Percentiles rank a stretch among this genome's conserved stretches.
Evolutionary conservation across 2,797 vertebrate genomes (phyloP).

Genomic region (Notolepis coatsorum): DNA sequence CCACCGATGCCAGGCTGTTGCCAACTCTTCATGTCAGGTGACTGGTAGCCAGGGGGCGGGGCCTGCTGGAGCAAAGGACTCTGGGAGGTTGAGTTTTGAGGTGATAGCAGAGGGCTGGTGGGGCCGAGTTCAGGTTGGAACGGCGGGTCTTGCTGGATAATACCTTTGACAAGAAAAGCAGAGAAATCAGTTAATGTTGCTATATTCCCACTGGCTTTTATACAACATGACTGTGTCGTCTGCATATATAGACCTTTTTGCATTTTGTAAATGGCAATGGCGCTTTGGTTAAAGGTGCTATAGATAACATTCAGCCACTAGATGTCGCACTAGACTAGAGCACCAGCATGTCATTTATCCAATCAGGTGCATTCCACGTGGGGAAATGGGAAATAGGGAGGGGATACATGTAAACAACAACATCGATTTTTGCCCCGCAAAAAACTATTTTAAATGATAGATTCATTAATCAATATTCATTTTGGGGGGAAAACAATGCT

Average conservation of each 20-base stretch:
- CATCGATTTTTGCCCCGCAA: too few relatives aligned
- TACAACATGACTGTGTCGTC: neutral
- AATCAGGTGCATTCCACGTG: too few relatives aligned
- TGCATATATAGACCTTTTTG: too few relatives aligned
- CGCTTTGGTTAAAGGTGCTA: too few relatives aligned
- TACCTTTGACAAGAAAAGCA: slow-evolving; percentile 73
- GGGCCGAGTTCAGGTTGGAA: slow-evolving; percentile 91
- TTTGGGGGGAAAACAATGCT: too few relatives aligned
- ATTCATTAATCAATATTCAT: too few relatives aligned
- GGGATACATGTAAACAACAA: too few relatives aligned
- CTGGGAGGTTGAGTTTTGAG: slow-evolving; percentile 89
- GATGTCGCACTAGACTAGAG: neutral
- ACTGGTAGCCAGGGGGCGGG: slow-evolving; percentile 90
- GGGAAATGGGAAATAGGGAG: too few relatives aligned
- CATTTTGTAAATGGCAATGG: too few relatives aligned
- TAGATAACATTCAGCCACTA: too few relatives aligned
- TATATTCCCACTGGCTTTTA: neutral
- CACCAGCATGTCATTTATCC: neutral
- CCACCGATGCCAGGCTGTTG: slow-evolving; percentile 86
- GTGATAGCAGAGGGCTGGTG: slow-evolving; percentile 90
- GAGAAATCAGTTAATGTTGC: neutral
- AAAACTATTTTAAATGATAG: too few relatives aligned
- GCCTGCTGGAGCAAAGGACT: slow-evolving; percentile 92
- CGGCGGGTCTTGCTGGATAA: slow-evolving; percentile 87
- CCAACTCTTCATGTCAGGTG: slow-evolving; percentile 94